Evolutionary conservation across 2,113 vertebrate species (phyloP).

Genomic region (Apodemus speciosus): DNA sequence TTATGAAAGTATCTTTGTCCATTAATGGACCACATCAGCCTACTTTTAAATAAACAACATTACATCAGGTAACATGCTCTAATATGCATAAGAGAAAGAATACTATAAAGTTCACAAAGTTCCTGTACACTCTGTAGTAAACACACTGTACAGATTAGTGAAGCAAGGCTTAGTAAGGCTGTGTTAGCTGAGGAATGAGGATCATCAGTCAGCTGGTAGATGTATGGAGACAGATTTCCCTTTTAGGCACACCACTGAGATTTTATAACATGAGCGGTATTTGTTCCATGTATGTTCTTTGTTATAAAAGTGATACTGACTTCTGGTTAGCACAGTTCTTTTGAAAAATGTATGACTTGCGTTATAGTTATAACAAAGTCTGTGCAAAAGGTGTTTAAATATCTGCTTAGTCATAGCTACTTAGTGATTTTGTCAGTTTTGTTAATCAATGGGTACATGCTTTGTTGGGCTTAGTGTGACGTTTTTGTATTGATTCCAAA

Average conservation of each 20-base stretch:
- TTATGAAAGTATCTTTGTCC: constrained; percentile 83
- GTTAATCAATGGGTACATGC: neutral
- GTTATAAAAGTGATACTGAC: constrained; percentile 61
- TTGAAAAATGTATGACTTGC: constrained; percentile 57
- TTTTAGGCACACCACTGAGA: constrained; percentile 79
- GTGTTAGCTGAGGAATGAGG: neutral
- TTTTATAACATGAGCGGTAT: constrained; percentile 68
- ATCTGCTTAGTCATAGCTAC: neutral
- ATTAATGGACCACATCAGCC: constrained; percentile 81
- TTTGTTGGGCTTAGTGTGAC: neutral
- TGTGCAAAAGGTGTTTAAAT: constrained; percentile 7
- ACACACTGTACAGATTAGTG: neutral
- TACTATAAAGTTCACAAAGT: neutral
- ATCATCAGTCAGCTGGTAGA: neutral
- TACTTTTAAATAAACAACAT: constrained; percentile 85
- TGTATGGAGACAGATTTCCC: constrained; percentile 77
- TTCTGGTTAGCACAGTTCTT: constrained; percentile 47
- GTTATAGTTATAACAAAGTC: constrained; percentile 13
- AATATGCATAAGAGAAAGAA: constrained; percentile 69
- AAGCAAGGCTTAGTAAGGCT: neutral
- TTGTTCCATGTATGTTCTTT: constrained; percentile 71
- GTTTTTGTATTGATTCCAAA: neutral
- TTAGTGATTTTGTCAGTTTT: neutral
- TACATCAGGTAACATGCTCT: constrained; percentile 82
- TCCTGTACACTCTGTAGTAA: neutral